Percentiles rank a stretch among this genome's conserved stretches.
Evolutionary conservation across 92 coral and sea anemone genomes (phyloP).

Genomic region (Pocillopora meandrina): DNA sequence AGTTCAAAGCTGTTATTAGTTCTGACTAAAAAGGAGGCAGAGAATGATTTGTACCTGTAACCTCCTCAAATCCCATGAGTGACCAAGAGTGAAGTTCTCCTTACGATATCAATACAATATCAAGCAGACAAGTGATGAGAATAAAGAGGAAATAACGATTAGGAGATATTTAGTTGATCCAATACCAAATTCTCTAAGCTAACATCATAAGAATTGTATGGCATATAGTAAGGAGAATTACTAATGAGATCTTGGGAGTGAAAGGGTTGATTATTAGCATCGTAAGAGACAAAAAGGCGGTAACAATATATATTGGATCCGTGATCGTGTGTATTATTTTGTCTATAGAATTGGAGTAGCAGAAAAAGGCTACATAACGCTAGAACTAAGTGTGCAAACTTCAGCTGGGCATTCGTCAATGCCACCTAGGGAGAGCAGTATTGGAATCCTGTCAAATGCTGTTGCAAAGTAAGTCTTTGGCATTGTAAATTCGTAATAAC

Average conservation of each 20-base stretch:
- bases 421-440: conserved; percentile 88
- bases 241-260: too few relatives aligned
- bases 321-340: not conserved
- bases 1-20: too few relatives aligned
- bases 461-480: conserved; percentile 58
- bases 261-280: not conserved
- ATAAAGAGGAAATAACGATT: too few relatives aligned
- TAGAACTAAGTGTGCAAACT: conserved; percentile 71
- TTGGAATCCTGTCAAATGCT: conserved; percentile 92
- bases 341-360: conserved; percentile 84
- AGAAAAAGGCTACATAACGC: conserved; percentile 76
- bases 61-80: not conserved
- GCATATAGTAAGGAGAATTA: too few relatives aligned
- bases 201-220: too few relatives aligned
- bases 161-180: too few relatives aligned
- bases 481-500: too few relatives aligned
- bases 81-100: too few relatives aligned
- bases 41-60: not conserved
- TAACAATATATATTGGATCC: not conserved
- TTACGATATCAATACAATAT: too few relatives aligned
- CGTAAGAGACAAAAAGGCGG: not conserved
- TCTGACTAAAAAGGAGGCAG: not conserved
- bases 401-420: conserved; percentile 90
- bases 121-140: too few relatives aligned
- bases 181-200: too few relatives aligned